These are phyloP conservation scores for Ophthalmolycus amberensis DNA, from an alignment of 2,113 vertebrate genomes.

Conservation along the genomic window DNA sequence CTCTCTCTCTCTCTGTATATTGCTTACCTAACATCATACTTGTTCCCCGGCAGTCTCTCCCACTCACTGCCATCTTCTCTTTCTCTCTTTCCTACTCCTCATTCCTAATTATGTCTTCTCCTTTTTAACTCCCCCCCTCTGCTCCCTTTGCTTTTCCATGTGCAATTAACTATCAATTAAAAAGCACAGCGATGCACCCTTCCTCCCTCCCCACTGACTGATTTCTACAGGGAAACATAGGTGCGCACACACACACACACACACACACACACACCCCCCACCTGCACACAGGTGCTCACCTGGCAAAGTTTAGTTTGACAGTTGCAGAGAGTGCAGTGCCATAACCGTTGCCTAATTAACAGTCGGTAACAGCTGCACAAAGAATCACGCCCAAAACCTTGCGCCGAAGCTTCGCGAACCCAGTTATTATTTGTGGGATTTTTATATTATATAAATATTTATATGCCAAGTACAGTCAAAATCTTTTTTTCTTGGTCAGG, in stretches of 20 bases:
- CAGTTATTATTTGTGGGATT: neutral
- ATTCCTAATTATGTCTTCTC: slow-evolving; percentile 38
- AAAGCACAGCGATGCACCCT: slow-evolving; percentile 25
- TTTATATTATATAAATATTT: neutral
- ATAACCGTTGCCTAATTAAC: slow-evolving; percentile 27
- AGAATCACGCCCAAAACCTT: slow-evolving; percentile 29
- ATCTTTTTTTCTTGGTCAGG: neutral
- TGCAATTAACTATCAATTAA: slow-evolving; percentile 60
- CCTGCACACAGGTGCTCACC: neutral
- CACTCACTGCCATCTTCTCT: slow-evolving; percentile 15
- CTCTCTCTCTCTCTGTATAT: neutral
- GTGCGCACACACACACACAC: neutral
- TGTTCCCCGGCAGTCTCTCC: slow-evolving; percentile 17
- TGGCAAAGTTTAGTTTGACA: slow-evolving; percentile 9
- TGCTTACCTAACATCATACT: slow-evolving; percentile 28
- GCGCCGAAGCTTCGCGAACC: neutral
- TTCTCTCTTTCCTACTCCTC: neutral
- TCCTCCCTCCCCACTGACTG: slow-evolving; percentile 14
- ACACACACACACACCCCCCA: neutral
- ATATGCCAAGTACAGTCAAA: neutral
- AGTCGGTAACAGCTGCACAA: slow-evolving; percentile 6
- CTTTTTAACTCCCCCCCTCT: slow-evolving; percentile 1
- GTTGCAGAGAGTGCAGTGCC: slow-evolving; percentile 22
- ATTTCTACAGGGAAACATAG: slow-evolving; percentile 31
- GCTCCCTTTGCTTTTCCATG: slow-evolving; percentile 29